A percentile compares a stretch with the other conserved stretches of the same genome.
Conservation (phyloP, 2,888 invertebrate genomes). For the Chaitophorus viminalis region DNA sequence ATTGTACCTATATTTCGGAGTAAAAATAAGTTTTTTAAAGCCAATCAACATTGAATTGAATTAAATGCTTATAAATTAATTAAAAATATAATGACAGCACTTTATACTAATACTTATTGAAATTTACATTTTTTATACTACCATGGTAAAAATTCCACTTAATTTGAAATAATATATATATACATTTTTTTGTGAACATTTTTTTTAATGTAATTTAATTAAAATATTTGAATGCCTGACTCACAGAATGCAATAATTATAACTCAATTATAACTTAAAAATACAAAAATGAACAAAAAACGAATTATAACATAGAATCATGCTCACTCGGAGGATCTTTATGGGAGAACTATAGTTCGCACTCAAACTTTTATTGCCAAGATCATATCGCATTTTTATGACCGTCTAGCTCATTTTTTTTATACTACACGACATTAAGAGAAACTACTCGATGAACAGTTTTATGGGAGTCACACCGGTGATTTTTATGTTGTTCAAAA, state of each 20-base stretch:
- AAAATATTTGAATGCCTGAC: not conserved
- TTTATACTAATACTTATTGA: not conserved
- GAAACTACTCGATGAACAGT: conserved; percentile 42
- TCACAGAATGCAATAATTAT: not conserved
- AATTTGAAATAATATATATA: not conserved
- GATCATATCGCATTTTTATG: conserved; percentile 52
- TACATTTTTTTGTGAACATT: too few relatives aligned
- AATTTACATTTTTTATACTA: not conserved
- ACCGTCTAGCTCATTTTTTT: conserved; percentile 43
- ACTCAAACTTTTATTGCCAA: conserved; percentile 46
- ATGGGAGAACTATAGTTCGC: conserved; percentile 41
- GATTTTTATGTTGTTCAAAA: conserved; percentile 51
- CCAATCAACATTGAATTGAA: not conserved
- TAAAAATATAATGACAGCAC: not conserved
- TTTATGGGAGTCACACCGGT: conserved; percentile 47
- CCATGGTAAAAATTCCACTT: not conserved
- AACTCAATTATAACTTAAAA: not conserved
- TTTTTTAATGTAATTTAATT: not conserved
- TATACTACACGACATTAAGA: conserved; percentile 49
- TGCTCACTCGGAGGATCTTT: conserved; percentile 33
- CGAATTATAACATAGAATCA: not conserved
- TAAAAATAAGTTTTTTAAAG: not conserved
- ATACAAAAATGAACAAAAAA: conserved; percentile 16
- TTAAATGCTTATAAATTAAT: not conserved
- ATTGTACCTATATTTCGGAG: not conserved